These are phyloP conservation scores for Phodopus roborovskii DNA, from an alignment of 2,113 vertebrate genomes.

Conservation along the genomic window DNA sequence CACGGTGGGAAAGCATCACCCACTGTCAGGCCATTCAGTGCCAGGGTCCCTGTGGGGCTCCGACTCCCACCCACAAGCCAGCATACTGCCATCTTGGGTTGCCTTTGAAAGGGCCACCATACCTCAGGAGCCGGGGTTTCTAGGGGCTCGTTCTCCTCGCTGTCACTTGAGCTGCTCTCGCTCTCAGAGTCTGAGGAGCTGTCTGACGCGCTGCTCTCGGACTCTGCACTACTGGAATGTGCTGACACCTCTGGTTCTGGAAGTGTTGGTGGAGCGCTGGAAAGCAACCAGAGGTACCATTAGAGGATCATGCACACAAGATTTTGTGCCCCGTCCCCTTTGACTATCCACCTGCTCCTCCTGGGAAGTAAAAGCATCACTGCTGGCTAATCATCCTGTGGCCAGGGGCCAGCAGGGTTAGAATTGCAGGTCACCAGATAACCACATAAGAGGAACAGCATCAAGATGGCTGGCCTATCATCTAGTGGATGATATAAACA, in stretches of 20 bases:
- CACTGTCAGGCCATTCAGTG: accelerated
- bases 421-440: background rate
- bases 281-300: constrained; percentile 76
- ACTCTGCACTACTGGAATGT: constrained; percentile 91
- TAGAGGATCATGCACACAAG: constrained; percentile 68
- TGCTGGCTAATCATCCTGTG: background rate
- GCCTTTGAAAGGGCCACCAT: background rate
- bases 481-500: background rate
- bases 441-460: background rate
- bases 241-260: constrained; percentile 83
- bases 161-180: constrained; percentile 89
- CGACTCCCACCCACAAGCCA: background rate
- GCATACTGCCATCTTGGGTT: background rate
- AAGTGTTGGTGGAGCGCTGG: constrained; percentile 85
- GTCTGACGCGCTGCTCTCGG: constrained; percentile 92
- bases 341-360: background rate
- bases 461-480: too few species aligned
- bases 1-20: accelerated
- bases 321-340: background rate
- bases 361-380: background rate
- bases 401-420: background rate
- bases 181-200: constrained; percentile 94
- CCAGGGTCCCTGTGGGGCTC: too few species aligned
- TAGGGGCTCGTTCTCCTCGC: constrained; percentile 83
- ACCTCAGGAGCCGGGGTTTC: constrained; percentile 81